These are phyloP conservation scores for Speoplatyrhinus poulsoni DNA, from an alignment of 2,113 vertebrate genomes.

Conservation along the genomic window DNA sequence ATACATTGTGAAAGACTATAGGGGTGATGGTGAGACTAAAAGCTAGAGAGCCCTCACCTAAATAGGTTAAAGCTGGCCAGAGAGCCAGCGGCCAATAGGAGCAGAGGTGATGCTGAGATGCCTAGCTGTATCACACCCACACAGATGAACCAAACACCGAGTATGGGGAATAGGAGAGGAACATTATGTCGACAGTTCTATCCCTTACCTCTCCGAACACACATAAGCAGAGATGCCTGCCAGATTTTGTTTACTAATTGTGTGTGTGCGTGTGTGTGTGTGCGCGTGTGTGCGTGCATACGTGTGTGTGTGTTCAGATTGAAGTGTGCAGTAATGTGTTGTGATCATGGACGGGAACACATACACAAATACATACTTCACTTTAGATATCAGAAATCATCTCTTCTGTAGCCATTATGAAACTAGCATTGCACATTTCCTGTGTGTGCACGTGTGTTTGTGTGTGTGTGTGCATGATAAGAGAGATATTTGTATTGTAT, in stretches of 20 bases:
- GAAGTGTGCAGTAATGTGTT: slow-evolving; percentile 45
- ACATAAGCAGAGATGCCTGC: slow-evolving; percentile 4
- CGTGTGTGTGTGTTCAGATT: slow-evolving; percentile 33
- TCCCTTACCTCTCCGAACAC: slow-evolving; percentile 28
- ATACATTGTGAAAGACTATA: slow-evolving; percentile 73
- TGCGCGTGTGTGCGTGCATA: slow-evolving; percentile 38
- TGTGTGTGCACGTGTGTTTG: slow-evolving; percentile 15
- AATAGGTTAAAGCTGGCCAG: slow-evolving; percentile 70
- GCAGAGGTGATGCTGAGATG: slow-evolving; percentile 18
- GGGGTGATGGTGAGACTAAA: slow-evolving; percentile 64
- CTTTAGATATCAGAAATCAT: slow-evolving; percentile 47
- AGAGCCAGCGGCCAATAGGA: slow-evolving; percentile 29
- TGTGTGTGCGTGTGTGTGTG: slow-evolving; percentile 41
- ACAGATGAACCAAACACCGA: neutral
- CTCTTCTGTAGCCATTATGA: slow-evolving; percentile 34
- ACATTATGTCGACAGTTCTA: slow-evolving; percentile 30
- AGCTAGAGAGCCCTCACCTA: slow-evolving; percentile 58
- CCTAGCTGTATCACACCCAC: too few relatives aligned
- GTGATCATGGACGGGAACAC: slow-evolving; percentile 39
- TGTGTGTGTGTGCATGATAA: neutral
- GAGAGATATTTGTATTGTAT: neutral
- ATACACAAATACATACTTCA: slow-evolving; percentile 38
- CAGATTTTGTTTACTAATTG: neutral
- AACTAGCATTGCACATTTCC: neutral
- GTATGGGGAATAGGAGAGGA: slow-evolving; percentile 31